phyloP scores from a whole-genome alignment of 2,888 invertebrate genomes.

The Napeogenes sylphis region DNA sequence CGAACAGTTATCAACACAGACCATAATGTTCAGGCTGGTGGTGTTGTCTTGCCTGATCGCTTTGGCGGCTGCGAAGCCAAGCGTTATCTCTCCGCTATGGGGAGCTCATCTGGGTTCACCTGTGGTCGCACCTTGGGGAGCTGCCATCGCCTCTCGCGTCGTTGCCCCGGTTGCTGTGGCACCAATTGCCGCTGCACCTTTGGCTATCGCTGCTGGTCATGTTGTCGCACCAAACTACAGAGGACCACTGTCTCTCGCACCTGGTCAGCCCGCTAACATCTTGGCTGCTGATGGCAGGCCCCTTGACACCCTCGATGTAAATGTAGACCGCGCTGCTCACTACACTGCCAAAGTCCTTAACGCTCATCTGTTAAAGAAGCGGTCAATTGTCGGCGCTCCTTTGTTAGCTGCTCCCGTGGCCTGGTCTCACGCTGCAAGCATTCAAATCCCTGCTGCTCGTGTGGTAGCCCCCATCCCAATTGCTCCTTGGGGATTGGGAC shows the following conservation, averaged over 20 bases:
- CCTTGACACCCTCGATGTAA: conserved; percentile 68
- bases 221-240: conserved; percentile 60
- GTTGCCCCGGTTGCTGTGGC: conserved; percentile 43
- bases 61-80: conserved; percentile 66
- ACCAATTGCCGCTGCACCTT: conserved; percentile 39
- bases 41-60: conserved; percentile 80
- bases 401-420: conserved; percentile 44
- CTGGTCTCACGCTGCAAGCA: conserved; percentile 24
- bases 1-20: conserved; percentile 66
- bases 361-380: conserved; percentile 56
- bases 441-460: conserved; percentile 37
- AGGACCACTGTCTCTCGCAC: conserved; percentile 66
- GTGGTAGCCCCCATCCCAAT: conserved; percentile 26
- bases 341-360: conserved; percentile 60
- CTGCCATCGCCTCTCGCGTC: conserved; percentile 43
- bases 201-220: conserved; percentile 32
- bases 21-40: conserved; percentile 78
- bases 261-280: conserved; percentile 68
- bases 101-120: conserved; percentile 12
- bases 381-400: conserved; percentile 52
- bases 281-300: conserved; percentile 69
- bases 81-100: conserved; percentile 42
- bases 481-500: conserved; percentile 35
- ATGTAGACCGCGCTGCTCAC: conserved; percentile 66
- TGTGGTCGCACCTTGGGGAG: conserved; percentile 26